These are phyloP conservation scores for Daubentonia madagascariensis DNA, from an alignment of 2,113 vertebrate genomes.

Conservation along the genomic window DNA sequence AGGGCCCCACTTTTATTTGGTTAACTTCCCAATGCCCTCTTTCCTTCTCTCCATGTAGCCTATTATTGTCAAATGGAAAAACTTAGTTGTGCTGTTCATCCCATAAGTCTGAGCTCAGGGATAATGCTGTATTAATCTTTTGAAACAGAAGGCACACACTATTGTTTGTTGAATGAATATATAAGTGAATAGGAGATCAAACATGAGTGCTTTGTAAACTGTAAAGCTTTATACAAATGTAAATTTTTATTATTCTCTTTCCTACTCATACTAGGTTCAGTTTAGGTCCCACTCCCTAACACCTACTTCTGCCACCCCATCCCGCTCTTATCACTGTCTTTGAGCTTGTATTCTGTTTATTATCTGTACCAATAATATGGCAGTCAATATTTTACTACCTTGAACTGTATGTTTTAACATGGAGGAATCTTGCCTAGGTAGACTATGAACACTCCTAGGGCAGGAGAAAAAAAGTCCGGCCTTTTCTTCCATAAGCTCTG, in stretches of 20 bases:
- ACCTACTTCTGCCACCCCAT: neutral
- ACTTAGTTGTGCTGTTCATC: neutral
- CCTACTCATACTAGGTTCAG: neutral
- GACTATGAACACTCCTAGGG: neutral
- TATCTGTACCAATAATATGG: neutral
- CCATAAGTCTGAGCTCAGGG: neutral
- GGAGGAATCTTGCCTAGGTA: neutral
- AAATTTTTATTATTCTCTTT: neutral
- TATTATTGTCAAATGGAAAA: constrained; percentile 30
- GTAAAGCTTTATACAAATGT: neutral
- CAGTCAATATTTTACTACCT: neutral
- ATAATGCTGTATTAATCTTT: constrained; percentile 3
- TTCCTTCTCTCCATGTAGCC: neutral
- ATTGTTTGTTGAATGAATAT: neutral
- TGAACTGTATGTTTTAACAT: neutral
- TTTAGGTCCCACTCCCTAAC: neutral
- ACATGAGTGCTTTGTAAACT: constrained; percentile 35
- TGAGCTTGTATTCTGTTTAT: constrained; percentile 22
- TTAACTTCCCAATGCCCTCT: neutral
- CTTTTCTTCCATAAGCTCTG: neutral
- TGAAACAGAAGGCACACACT: neutral
- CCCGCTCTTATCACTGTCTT: neutral
- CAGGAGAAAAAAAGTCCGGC: neutral
- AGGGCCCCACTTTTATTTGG: neutral
- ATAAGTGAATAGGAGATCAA: neutral